Base-by-base conservation (phyloP, 1,140 invertebrate species). In the Pseudomyrmex concolor region DNA sequence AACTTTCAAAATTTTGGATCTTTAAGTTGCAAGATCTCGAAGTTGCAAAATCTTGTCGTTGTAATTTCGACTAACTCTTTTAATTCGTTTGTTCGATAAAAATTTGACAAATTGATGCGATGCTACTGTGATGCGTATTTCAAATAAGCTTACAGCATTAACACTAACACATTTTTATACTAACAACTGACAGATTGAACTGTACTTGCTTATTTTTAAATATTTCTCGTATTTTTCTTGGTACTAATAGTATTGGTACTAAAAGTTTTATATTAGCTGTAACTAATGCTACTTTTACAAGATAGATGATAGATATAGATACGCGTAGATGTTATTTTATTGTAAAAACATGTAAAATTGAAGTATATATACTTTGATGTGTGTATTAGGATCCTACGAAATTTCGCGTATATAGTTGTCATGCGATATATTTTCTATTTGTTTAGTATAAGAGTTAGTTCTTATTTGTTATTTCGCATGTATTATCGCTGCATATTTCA, bases 371-470 rank as follows among this genome's bases (percentile, higher is more conserved):
- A 34, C 34, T 34, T 34, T 0, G 63, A 22, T 57, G 45, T 12
- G 55, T n/a, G 13, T 15, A 51, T 19, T 50, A 73, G 17, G n/a
- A 4, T 34, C 34, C 43, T 15, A 45, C 2, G 12, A 1, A 68
- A 34, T 62, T 5, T 34, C 5, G 34, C 34, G 5, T 34, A 34
- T 7, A 1, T 0, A 34, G 5, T 34, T 34, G 34, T 7, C 34
- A 7, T 34, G 34, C 34, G 34, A 34, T 7, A 34, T 34, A 34
- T 71, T 15, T 57, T 48, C n/a, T 59, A 15, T 71, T 45, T 59
- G 70, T n/a, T 76, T 54, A 25, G n/a, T 13, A 51, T 80, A 60
- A 78, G 57, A 59, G 50, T 80, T 80, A 60, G 12, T 67, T 15
- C 51, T 71, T 51, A 13, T 51, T 71, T 57, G 54, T 80, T 50